phyloP scores from a whole-genome alignment of 2,797 vertebrate species.

The Gadopsis marmoratus region DNA sequence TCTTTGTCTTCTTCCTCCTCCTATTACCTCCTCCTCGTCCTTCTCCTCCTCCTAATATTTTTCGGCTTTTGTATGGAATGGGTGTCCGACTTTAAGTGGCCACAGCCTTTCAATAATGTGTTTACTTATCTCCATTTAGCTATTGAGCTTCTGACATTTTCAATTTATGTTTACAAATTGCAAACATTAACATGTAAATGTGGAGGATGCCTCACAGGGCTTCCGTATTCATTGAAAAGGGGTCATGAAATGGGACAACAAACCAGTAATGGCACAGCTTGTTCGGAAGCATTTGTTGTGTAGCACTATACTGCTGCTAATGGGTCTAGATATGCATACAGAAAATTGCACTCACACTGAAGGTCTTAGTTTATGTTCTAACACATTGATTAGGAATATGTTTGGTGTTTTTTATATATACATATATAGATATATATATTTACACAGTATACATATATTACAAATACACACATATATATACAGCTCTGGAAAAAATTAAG shows the following conservation, averaged over 20 bases:
- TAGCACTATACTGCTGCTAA: constrained; percentile 60
- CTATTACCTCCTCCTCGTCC: constrained; percentile 52
- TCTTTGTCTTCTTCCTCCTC: constrained; percentile 75
- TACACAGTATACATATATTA: too few species aligned
- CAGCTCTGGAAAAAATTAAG: too few species aligned
- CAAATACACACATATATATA: too few species aligned
- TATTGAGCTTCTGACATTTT: constrained; percentile 86
- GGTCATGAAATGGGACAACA: constrained; percentile 75
- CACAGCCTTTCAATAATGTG: constrained; percentile 78
- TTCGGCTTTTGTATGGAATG: constrained; percentile 67
- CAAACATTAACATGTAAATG: constrained; percentile 85
- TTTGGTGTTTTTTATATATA: not conserved
- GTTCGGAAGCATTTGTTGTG: constrained; percentile 63
- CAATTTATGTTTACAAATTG: constrained; percentile 87
- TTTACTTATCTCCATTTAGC: constrained; percentile 86
- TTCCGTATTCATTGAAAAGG: constrained; percentile 75
- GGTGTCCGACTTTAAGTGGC: constrained; percentile 80
- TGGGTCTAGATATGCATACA: constrained; percentile 52
- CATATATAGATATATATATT: not conserved
- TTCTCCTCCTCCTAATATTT: constrained; percentile 63
- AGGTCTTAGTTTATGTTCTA: constrained; percentile 38
- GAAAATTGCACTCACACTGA: constrained; percentile 42
- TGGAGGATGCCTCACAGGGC: constrained; percentile 77
- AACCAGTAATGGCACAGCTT: constrained; percentile 74
- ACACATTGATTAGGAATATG: constrained; percentile 22